Base-by-base conservation (phyloP, 2,797 vertebrate genomes). In the Cossypha heuglini region DNA sequence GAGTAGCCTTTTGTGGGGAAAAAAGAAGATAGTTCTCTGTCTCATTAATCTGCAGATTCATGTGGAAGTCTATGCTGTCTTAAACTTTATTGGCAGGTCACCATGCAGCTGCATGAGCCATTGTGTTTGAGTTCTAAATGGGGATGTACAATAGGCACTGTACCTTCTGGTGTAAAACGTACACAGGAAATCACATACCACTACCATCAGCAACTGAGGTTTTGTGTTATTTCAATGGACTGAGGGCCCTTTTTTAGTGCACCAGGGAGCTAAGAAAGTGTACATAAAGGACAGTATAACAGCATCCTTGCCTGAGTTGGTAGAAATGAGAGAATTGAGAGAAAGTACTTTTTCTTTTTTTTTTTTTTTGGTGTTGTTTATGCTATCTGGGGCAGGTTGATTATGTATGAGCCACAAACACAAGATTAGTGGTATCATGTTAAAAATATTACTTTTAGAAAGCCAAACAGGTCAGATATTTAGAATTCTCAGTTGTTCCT, bases 161-260 rank as follows among this genome's bases (percentile, higher is more conserved):
- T 96, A 96, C 95, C 96, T 98, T 97, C 97, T 98, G 97, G 94
- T 97, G 97, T 96, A 87, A 96, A 97, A 97, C 11, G 82, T 97
- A 97, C 97, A 97, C 97, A 93, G 97, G 97, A 94, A 97, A 98
- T 96, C 96, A 95, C 97, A 97, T 97, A 95, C 94, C 94, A 97
- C 94, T 98, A 97, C 97, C 97, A 97, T 95, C 96, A 97, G 97
- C 95, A 97, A 97, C 97, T 93, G 57, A 98, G 97, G 97, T 98
- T 98, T 98, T 98, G 96, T 98, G 71, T 96, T 98, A 97, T 97
- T 98, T 98, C 97, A 98, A 97, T 98, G 97, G 96, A 97, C 95
- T 83, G 94, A 97, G 88, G 72, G 75, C 42, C 81, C 73, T 97
- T 98, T 98, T 97, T 97, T 88, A 96, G 94, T 97, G 94, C 97